Evolutionary conservation across 2,113 vertebrate genomes (phyloP).

Genomic region (Candoia aspera): DNA sequence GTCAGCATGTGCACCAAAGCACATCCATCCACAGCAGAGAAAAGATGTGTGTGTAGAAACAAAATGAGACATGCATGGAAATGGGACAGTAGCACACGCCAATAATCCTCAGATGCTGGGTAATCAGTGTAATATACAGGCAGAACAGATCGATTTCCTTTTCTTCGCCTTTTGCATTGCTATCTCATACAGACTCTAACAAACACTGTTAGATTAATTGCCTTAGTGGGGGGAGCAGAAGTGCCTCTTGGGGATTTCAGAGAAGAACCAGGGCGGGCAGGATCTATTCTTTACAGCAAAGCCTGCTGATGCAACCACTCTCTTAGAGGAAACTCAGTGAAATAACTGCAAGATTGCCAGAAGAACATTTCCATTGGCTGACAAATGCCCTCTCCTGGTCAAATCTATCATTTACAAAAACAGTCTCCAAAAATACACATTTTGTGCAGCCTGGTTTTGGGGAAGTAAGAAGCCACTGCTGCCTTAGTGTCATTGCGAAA

Average conservation of each 20-base stretch:
- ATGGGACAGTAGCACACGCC: not conserved
- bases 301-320: not conserved
- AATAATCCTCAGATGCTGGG: not conserved
- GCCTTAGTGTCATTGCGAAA: not conserved
- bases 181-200: not conserved
- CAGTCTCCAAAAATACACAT: not conserved
- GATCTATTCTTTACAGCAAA: not conserved
- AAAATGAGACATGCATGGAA: not conserved
- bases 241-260: not conserved
- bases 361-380: not conserved
- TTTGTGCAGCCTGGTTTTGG: not conserved
- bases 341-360: not conserved
- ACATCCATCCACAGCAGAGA: not conserved
- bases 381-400: slow-evolving; percentile 25
- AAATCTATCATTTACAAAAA: not conserved
- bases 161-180: not conserved
- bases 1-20: not conserved
- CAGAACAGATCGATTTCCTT: not conserved
- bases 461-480: not conserved
- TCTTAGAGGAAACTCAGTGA: not conserved
- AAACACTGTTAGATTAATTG: not conserved
- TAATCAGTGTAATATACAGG: not conserved
- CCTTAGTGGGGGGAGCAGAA: not conserved
- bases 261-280: not conserved
- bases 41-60: too few species aligned